Evolutionary conservation across 2,888 invertebrate species (phyloP).

Genomic region (Lasioglossum figueresi): DNA sequence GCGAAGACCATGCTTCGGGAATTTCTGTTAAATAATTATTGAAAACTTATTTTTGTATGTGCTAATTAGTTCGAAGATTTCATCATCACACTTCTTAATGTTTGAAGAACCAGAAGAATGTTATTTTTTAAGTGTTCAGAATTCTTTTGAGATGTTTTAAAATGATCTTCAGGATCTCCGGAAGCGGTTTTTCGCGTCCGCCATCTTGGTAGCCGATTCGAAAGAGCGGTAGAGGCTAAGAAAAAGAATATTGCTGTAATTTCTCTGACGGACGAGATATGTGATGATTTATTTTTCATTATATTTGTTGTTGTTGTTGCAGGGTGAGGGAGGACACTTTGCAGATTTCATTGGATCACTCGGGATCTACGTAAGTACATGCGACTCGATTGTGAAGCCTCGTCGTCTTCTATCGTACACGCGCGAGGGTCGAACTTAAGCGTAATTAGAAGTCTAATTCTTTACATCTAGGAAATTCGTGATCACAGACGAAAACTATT

Average conservation of each 20-base stretch:
- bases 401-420: constrained; percentile 21
- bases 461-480: constrained; percentile 31
- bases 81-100: too few species aligned
- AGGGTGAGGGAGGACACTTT: constrained; percentile 30
- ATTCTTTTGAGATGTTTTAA: background rate
- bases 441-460: constrained; percentile 21
- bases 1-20: background rate
- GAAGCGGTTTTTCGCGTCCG: background rate
- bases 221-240: constrained; percentile 22
- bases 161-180: background rate
- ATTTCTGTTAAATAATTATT: background rate
- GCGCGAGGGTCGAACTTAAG: constrained; percentile 28
- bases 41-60: too few species aligned
- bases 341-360: constrained; percentile 14
- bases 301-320: constrained; percentile 12
- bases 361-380: constrained; percentile 37
- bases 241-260: constrained; percentile 30
- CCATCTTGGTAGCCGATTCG: background rate
- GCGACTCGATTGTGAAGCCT: constrained; percentile 13
- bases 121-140: too few species aligned
- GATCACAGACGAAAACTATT: constrained; percentile 42
- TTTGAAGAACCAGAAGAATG: background rate
- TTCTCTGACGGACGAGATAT: constrained; percentile 46
- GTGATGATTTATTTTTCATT: constrained; percentile 40
- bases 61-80: background rate